A percentile compares a stretch with the other conserved stretches of the same genome.
These are phyloP conservation scores for cat (Felis catus) DNA, from an alignment of 2,113 vertebrate species.

Conservation along the genomic window DNA sequence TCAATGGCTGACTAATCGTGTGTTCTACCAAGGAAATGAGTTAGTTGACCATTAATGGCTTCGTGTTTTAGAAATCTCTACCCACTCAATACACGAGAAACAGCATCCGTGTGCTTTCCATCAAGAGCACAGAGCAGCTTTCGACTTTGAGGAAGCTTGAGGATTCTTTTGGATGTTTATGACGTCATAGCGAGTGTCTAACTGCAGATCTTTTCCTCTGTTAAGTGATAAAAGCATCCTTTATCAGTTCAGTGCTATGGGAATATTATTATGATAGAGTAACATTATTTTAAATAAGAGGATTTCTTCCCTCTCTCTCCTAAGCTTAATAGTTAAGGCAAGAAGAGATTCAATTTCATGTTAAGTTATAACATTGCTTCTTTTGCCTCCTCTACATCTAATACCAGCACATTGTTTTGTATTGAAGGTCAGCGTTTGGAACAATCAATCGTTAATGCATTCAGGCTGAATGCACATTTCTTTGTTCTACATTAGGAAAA, in stretches of 20 bases:
- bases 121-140: background rate
- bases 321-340: background rate
- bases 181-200: background rate
- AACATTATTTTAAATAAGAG: background rate
- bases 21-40: slow-evolving; percentile 44
- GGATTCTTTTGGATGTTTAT: background rate
- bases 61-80: slow-evolving; percentile 55
- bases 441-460: slow-evolving; percentile 67
- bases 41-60: slow-evolving; percentile 40
- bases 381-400: background rate
- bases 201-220: background rate
- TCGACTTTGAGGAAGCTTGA: background rate
- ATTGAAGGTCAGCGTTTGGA: slow-evolving; percentile 57
- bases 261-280: background rate
- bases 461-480: slow-evolving; percentile 60
- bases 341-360: slow-evolving; percentile 14
- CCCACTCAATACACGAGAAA: slow-evolving; percentile 49
- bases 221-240: background rate
- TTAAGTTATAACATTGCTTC: background rate
- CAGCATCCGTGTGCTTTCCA: background rate
- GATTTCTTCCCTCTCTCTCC: background rate
- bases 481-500: slow-evolving; percentile 65
- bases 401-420: slow-evolving; percentile 18
- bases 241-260: background rate
- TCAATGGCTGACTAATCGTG: slow-evolving; percentile 52